phyloP scores from a whole-genome alignment of 2,113 vertebrate genomes.

The Datnioides undecimradiatus region DNA sequence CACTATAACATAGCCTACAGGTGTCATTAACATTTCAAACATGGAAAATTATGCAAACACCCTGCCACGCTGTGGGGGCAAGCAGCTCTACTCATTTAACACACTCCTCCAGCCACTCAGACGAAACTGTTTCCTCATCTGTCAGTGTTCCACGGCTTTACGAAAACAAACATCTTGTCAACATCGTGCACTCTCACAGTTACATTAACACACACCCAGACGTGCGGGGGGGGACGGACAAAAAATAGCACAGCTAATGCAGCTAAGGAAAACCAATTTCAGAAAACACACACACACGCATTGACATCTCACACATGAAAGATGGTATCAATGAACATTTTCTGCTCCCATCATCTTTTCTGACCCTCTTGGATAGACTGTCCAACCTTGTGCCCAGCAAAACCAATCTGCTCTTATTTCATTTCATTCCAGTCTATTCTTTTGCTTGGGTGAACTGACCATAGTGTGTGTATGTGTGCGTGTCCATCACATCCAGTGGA shows the following conservation, averaged over 20 bases:
- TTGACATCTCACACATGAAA: constrained; percentile 58
- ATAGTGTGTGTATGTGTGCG: constrained; percentile 24
- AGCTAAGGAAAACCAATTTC: constrained; percentile 52
- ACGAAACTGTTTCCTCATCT: constrained; percentile 51
- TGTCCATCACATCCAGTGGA: constrained; percentile 49
- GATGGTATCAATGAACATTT: constrained; percentile 71
- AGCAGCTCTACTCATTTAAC: constrained; percentile 51
- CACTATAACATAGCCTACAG: constrained; percentile 66
- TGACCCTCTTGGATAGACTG: constrained; percentile 52
- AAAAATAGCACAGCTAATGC: constrained; percentile 28
- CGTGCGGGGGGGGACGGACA: background rate
- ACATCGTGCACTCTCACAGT: constrained; percentile 32
- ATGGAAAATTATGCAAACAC: constrained; percentile 70
- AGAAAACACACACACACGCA: constrained; percentile 38
- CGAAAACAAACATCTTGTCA: constrained; percentile 67
- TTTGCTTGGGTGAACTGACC: constrained; percentile 68
- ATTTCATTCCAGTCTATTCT: constrained; percentile 68
- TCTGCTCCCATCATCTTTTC: constrained; percentile 74
- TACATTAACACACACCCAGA: constrained; percentile 30
- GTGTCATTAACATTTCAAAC: constrained; percentile 75
- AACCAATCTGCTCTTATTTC: constrained; percentile 76
- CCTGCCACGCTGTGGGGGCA: constrained; percentile 32
- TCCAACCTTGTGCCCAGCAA: constrained; percentile 55
- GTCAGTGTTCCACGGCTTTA: constrained; percentile 28
- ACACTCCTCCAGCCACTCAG: constrained; percentile 40